Base-by-base conservation (phyloP, 2,888 invertebrate species). In the Pammene fasciana region DNA sequence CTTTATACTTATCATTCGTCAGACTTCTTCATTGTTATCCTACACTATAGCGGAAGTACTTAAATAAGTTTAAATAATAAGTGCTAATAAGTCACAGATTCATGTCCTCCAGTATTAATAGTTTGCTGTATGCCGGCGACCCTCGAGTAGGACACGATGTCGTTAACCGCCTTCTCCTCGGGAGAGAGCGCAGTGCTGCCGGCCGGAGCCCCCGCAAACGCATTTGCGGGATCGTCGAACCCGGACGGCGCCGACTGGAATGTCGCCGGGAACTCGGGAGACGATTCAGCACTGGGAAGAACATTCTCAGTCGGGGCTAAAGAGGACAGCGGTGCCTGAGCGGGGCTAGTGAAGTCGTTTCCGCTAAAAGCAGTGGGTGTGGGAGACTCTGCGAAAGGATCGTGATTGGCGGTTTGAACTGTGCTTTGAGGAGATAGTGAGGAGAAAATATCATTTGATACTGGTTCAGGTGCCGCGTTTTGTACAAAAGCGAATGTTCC, bases 111-210 rank as follows among this genome's bases (percentile, higher is more conserved):
- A 1, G 88, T 90, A 3, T 88, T 87, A 0, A 86, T 76, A n/a
- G 79, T 75, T 13, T 89, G 86, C 70, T 90, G 87, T 75, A 92
- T 81, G 34, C 92, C 89, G 71, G 90, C 88, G 72, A 88, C 85
- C 75, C 93, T 81, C 14, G 86, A 78, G 76, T 87, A 87, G 1
- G 88, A 77, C 9, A 88, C 82, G 9, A 92, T 85, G 62, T 85
- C 83, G 18, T 74, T 75, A 11, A 79, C 67, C 45, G 72, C 73
- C 10, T 80, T 78, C 46, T 84, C 86, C 68, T 78, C 80, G 0
- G 82, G 71, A 5, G 78, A 75, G 34, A 80, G 65, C 1, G 79
- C 77, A 6, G 78, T 74, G 9, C 79, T 79, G 0, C 80, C 80
- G 4, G 80, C 79, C 14, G 82, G 84, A 0, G 78, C 72, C 0